Evolutionary conservation across 2,888 invertebrate species (phyloP), one percentile per base, ranked within the genome.

Genomic region (Baronia brevicornis): DNA sequence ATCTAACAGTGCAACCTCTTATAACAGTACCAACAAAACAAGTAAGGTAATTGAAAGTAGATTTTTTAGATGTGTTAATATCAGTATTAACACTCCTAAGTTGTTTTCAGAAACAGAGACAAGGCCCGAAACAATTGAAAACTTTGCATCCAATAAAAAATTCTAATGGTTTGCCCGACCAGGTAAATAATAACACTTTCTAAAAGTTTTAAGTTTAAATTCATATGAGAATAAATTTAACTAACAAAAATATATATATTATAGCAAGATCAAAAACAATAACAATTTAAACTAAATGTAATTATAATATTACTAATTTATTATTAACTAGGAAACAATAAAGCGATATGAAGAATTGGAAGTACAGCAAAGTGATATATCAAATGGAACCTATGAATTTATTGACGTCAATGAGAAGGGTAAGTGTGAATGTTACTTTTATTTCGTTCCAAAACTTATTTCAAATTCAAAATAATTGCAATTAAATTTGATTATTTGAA

Each of bases 261-360:
- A n/a, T n/a, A n/a, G n/a, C n/a, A n/a, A n/a, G n/a, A n/a, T n/a
- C n/a, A n/a, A n/a, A n/a, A n/a, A n/a, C n/a, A n/a, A n/a, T n/a
- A n/a, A n/a, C n/a, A n/a, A n/a, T n/a, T n/a, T n/a, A n/a, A n/a
- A n/a, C n/a, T n/a, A n/a, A n/a, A n/a, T n/a, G n/a, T n/a, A n/a
- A n/a, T n/a, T n/a, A n/a, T n/a, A n/a, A n/a, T n/a, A n/a, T 20
- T 12, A 13, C 13, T 11, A 5, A 31, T 12, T 8, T 13, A 5
- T 19, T 14, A n/a, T 14, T 20, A 2, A 8, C 36, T 41, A 78
- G 78, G 68, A 69, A 32, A 61, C 58, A 3, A 68, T 69, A 39
- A 57, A 59, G 22, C 55, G 53, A 44, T 53, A 54, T 29, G 70
- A 74, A 51, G 62, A 69, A 19, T 41, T 63, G 25, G 65, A 67